phyloP scores from a whole-genome alignment of 1,140 invertebrate genomes.

The Drosophila tristis region DNA sequence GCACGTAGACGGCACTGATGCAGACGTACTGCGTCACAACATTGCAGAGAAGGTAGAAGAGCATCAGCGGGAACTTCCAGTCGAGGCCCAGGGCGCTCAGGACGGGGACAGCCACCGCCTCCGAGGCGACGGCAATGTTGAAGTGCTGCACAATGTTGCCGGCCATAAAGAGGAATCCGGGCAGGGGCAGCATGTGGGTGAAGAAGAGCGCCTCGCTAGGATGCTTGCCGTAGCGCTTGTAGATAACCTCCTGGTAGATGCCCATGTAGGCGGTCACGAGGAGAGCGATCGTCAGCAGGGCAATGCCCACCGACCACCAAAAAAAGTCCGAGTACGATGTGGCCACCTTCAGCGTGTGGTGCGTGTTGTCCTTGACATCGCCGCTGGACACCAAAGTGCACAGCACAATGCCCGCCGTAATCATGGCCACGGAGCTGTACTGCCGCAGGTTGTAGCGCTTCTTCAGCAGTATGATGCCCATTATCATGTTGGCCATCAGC shows the following conservation, averaged over 20 bases:
- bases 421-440: slow-evolving; percentile 96
- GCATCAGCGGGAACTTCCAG: slow-evolving; percentile 89
- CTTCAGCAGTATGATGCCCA: slow-evolving; percentile 96
- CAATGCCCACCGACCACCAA: slow-evolving; percentile 94
- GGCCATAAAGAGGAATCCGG: slow-evolving; percentile 84
- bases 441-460: slow-evolving; percentile 93
- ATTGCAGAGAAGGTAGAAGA: slow-evolving; percentile 93
- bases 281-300: slow-evolving; percentile 93
- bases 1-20: slow-evolving; percentile 96
- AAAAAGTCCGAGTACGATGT: slow-evolving; percentile 86
- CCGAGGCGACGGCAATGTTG: slow-evolving; percentile 84
- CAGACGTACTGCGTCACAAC: slow-evolving; percentile 97
- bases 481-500: slow-evolving; percentile 97
- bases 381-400: slow-evolving; percentile 95
- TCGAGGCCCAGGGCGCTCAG: slow-evolving; percentile 84
- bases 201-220: slow-evolving; percentile 97
- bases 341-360: slow-evolving; percentile 72
- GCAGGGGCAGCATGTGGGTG: slow-evolving; percentile 85
- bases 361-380: slow-evolving; percentile 83
- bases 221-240: slow-evolving; percentile 95
- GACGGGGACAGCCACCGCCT: slow-evolving; percentile 69
- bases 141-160: slow-evolving; percentile 91
- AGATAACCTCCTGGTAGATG: slow-evolving; percentile 97
- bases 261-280: slow-evolving; percentile 98
- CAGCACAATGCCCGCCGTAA: slow-evolving; percentile 95